Evolutionary conservation across 2,888 invertebrate genomes (phyloP), one percentile per base, ranked within the genome.

Genomic region (Cantharis rufa): DNA sequence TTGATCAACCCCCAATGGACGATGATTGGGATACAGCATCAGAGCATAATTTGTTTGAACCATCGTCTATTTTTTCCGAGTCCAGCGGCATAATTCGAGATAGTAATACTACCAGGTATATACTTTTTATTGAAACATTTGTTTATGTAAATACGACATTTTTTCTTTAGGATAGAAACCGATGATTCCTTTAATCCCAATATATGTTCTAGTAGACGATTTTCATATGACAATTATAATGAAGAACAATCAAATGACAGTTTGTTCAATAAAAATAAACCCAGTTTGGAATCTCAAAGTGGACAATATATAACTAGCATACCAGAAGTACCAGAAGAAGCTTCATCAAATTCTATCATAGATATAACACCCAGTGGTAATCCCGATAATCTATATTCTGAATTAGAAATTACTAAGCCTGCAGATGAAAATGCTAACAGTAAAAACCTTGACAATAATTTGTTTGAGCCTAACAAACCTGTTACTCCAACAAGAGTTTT

Each of bases 31-130:
- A 87, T 70, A 82, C 82, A 3, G 84, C 82, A 80, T 86, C 86
- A 0, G 86, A 86, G 72, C 83, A 83, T 71, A 82, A 82, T 74
- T 76, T 87, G 48, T 87, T 86, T 73, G 86, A 87, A 21, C 86
- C 86, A 0, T 84, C 83, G 5, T 81, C 86, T 21, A 78, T 83
- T 27, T 79, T 80, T 64, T 81, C 83, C 69, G 84, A 85, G 71
- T 82, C 84, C 4, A 85, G 84, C 74, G 84, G 84, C 10, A 85
- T 84, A 71, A 83, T 82, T 9, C 71, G 78, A 70, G 85, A 85
- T 80, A 77, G 80, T 21, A 84, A 81, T 69, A 77, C 78, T 5
- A 78, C 78, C 4, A 83, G 81, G 80, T 80, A 78, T 24, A 70
- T 64, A 70, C 15, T 63, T 62, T 0, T n/a, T 62, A 11, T 21